Conservation (phyloP, 92 coral and sea anemone genomes). For the Plumapathes pennacea region DNA sequence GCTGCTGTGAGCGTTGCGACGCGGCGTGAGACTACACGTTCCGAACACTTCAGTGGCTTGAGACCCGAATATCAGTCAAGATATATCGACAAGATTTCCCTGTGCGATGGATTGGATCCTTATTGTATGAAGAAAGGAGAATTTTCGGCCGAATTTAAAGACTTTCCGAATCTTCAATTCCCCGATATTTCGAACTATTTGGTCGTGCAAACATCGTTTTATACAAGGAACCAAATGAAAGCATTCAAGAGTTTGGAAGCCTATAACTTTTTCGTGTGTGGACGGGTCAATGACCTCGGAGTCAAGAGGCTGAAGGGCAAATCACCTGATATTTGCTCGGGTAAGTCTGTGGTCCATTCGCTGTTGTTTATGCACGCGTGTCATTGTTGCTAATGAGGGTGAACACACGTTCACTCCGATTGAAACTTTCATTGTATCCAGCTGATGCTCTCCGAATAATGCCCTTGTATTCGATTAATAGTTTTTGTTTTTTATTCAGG, state of each 20-base stretch:
- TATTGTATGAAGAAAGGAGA: constrained; percentile 20
- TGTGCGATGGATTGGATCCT: constrained; percentile 64
- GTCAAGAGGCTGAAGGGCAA: constrained; percentile 10
- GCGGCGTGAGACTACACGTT: too few relatives aligned
- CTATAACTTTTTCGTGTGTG: constrained; percentile 58
- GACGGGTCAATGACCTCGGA: constrained; percentile 51
- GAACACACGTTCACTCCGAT: too few relatives aligned
- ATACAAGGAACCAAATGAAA: constrained; percentile 54
- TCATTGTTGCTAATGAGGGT: too few relatives aligned
- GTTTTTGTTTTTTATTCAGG: too few relatives aligned
- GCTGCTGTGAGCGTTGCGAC: too few relatives aligned
- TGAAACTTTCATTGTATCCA: too few relatives aligned
- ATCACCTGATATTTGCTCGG: constrained; percentile 43
- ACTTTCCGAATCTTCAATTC: constrained; percentile 43
- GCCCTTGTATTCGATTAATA: too few relatives aligned
- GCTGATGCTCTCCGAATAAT: too few relatives aligned
- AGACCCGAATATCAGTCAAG: too few relatives aligned
- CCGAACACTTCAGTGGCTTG: too few relatives aligned
- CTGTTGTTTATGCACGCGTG: too few relatives aligned
- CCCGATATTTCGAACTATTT: constrained; percentile 64
- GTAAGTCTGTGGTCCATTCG: too few relatives aligned
- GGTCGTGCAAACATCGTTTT: constrained; percentile 56
- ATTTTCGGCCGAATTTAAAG: constrained; percentile 23
- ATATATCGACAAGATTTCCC: constrained; percentile 25
- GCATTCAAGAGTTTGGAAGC: constrained; percentile 60